phyloP scores from a whole-genome alignment of 2,797 vertebrate species.

The Scolopax rusticola region DNA sequence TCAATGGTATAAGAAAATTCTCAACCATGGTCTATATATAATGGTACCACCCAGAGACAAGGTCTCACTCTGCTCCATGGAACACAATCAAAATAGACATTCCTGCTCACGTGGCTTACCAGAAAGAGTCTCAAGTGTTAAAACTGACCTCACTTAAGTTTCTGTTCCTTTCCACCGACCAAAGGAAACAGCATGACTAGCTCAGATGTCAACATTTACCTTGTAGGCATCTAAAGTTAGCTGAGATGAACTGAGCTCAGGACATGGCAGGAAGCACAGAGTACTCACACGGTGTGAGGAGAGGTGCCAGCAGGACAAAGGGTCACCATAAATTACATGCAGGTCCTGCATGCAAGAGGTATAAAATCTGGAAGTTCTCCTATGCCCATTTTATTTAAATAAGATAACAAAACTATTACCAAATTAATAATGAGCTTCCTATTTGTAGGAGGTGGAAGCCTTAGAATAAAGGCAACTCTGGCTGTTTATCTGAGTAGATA shows the following conservation, averaged over 20 bases:
- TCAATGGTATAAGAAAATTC: slow-evolving; percentile 15
- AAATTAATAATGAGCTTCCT: not conserved
- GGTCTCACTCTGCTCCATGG: not conserved
- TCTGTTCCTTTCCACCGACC: slow-evolving; percentile 37
- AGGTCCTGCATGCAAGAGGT: not conserved
- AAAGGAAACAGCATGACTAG: slow-evolving; percentile 21
- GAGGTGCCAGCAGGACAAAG: not conserved
- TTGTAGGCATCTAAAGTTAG: slow-evolving; percentile 50
- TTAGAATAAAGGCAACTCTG: not conserved
- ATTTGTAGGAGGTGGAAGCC: not conserved
- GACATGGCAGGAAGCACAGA: not conserved
- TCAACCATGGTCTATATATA: slow-evolving; percentile 32
- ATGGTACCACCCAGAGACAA: not conserved
- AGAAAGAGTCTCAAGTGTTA: not conserved
- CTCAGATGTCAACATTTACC: slow-evolving; percentile 51
- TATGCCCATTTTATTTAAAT: not conserved
- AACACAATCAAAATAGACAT: not conserved
- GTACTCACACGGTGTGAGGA: accelerated
- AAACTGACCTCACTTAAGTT: slow-evolving; percentile 20
- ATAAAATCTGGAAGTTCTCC: not conserved
- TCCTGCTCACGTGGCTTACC: not conserved
- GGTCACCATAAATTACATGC: not conserved
- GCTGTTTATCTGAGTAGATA: not conserved
- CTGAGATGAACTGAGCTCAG: not conserved
- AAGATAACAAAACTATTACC: not conserved